These are phyloP conservation scores for Oxygymnocypris stewartii DNA, from an alignment of 2,113 vertebrate species.

Conservation along the genomic window DNA sequence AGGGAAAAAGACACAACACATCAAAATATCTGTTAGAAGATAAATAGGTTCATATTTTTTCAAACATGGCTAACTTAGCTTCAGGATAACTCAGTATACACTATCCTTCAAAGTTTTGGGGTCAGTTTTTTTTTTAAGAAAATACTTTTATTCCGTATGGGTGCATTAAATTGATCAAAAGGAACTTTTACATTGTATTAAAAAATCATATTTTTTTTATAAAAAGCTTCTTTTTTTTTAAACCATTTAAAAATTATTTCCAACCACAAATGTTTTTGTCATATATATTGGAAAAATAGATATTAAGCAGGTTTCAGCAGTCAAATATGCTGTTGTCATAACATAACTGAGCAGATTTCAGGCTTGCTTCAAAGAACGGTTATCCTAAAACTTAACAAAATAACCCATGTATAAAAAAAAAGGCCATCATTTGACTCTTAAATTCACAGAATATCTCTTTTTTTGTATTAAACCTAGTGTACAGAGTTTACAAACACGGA, in stretches of 20 bases:
- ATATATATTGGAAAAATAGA: background rate
- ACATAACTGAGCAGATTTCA: background rate
- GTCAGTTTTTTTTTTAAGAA: too few species aligned
- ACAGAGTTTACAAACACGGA: background rate
- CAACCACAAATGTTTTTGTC: background rate
- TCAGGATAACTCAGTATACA: background rate
- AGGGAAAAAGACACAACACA: constrained; percentile 48
- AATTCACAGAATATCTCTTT: background rate
- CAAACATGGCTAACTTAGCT: background rate
- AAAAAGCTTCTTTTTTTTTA: too few species aligned
- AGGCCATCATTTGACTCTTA: background rate
- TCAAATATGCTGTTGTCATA: background rate
- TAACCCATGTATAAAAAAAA: background rate
- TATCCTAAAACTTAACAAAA: background rate
- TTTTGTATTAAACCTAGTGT: background rate
- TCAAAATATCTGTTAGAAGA: constrained; percentile 68
- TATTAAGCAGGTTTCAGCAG: background rate
- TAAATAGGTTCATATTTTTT: constrained; percentile 18
- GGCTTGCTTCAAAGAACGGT: background rate
- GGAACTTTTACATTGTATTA: background rate
- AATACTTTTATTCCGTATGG: too few species aligned
- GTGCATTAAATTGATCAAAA: background rate
- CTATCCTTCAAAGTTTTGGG: background rate
- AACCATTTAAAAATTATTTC: too few species aligned
- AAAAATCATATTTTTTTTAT: background rate